Base-by-base conservation (phyloP, 2,888 invertebrate species). In the Strigamia maritima region DNA sequence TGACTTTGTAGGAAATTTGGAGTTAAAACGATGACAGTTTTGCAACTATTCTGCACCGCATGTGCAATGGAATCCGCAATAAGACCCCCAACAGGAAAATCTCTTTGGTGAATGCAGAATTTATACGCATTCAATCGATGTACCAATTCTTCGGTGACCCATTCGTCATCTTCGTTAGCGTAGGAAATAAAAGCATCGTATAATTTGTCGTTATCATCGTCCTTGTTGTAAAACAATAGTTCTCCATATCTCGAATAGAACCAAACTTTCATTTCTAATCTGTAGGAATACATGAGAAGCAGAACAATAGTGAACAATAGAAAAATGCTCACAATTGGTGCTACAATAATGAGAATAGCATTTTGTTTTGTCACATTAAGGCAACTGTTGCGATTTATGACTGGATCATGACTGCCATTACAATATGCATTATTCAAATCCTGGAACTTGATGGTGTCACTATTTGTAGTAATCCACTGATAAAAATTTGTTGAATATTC, bases 141-240 rank as follows among this genome's bases (percentile, higher is more conserved):
- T 75, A 92, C 88, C 80, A 94, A 85, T 81, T 90, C 87, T 28
- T 90, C 89, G 0, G 89, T 87, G 10, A 93, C 90, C 83, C 92
- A 92, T 4, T 89, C 89, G 83, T 91, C 91, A 85, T 94, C 94
- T 84, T 81, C 80, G 77, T 78, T 65, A 35, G 80, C 78, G 85
- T 91, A 94, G 82, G 93, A 93, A 81, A 94, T 88, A 85, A 94
- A 94, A 0, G 92, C 94, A 85, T 94, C 93, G 85, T 90, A 93
- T 81, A 84, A 81, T 81, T 90, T 90, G 84, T 92, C 92, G 14
- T 79, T 16, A 35, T 81, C 81, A 26, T 92, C 84, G 81, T 92
- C 74, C 24, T 81, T 80, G 6, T 78, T 76, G 40, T 81, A 80
- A 12, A 81, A 80, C n/a, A 79, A 79, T 31, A 65, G 26, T 1